phyloP scores from a whole-genome alignment of 1,140 invertebrate species.

The Scaptomyza montana region DNA sequence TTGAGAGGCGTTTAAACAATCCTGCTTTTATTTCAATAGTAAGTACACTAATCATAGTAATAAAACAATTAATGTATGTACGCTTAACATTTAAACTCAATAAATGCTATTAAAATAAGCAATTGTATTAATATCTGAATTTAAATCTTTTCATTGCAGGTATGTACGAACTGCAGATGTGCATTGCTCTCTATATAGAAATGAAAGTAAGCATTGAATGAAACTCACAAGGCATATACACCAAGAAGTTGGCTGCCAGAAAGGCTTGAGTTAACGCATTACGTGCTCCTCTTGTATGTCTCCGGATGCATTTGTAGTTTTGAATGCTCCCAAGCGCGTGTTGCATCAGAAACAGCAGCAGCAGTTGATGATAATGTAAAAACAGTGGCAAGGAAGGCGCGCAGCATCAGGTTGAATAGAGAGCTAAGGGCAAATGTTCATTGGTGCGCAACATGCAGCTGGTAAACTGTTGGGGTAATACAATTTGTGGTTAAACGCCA shows the following conservation, averaged over 20 bases:
- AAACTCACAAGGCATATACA: conserved; percentile 17
- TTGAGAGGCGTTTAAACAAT: not conserved
- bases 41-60: too few relatives aligned
- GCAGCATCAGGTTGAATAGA: not conserved
- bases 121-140: not conserved
- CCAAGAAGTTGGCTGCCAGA: not conserved
- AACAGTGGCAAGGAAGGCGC: not conserved
- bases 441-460: conserved; percentile 45
- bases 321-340: conserved; percentile 39
- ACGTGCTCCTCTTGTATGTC: conserved; percentile 12
- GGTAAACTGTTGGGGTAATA: conserved; percentile 76
- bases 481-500: conserved; percentile 78
- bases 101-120: not conserved
- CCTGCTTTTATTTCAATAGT: too few relatives aligned
- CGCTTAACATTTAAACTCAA: not conserved
- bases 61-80: too few relatives aligned
- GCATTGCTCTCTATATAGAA: not conserved
- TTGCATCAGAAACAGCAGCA: conserved; percentile 8
- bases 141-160: conserved; percentile 40
- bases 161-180: conserved; percentile 15
- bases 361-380: conserved; percentile 44
- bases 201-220: conserved; percentile 3
- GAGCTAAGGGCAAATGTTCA: conserved; percentile 24
- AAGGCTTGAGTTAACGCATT: not conserved
- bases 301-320: conserved; percentile 39